These are phyloP conservation scores for Scleropages formosus DNA, from an alignment of 2,797 vertebrate species.

Conservation along the genomic window DNA sequence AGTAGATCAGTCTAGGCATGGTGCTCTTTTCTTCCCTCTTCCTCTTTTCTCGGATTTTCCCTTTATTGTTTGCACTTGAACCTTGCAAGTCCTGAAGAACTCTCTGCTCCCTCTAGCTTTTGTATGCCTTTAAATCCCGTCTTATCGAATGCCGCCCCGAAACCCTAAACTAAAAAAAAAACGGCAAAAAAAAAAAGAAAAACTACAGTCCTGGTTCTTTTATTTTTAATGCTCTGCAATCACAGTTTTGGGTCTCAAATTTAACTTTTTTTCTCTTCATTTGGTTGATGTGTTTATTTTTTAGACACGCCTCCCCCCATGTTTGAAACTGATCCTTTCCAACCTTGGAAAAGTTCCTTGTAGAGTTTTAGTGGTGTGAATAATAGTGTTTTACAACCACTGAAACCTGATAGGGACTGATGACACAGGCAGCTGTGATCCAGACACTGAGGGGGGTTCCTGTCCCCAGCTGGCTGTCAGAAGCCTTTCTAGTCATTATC, in stretches of 20 bases:
- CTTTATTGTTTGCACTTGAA: constrained; percentile 57
- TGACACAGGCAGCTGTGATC: not conserved
- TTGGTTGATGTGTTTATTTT: not conserved
- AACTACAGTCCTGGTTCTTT: constrained; percentile 37
- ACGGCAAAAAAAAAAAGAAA: constrained; percentile 51
- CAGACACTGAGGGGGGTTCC: constrained; percentile 9
- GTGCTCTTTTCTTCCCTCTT: constrained; percentile 39
- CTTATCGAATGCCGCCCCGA: constrained; percentile 67
- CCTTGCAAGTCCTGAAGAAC: constrained; percentile 39
- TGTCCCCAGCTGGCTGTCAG: constrained; percentile 1
- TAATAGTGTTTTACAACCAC: constrained; percentile 18
- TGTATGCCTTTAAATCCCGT: not conserved
- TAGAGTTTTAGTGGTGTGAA: not conserved
- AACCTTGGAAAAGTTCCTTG: not conserved
- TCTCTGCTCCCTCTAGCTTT: constrained; percentile 41
- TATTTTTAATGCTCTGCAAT: constrained; percentile 57
- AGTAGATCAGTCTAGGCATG: constrained; percentile 82
- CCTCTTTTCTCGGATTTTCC: constrained; percentile 43
- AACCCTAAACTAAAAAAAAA: constrained; percentile 56
- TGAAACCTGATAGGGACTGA: constrained; percentile 10
- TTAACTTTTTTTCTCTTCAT: constrained; percentile 31
- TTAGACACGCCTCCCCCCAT: not conserved
- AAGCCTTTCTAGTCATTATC: not conserved
- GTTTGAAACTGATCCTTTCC: not conserved
- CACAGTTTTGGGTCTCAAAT: constrained; percentile 49